phyloP scores from a whole-genome alignment of 2,113 vertebrate genomes.

The Equus quagga region DNA sequence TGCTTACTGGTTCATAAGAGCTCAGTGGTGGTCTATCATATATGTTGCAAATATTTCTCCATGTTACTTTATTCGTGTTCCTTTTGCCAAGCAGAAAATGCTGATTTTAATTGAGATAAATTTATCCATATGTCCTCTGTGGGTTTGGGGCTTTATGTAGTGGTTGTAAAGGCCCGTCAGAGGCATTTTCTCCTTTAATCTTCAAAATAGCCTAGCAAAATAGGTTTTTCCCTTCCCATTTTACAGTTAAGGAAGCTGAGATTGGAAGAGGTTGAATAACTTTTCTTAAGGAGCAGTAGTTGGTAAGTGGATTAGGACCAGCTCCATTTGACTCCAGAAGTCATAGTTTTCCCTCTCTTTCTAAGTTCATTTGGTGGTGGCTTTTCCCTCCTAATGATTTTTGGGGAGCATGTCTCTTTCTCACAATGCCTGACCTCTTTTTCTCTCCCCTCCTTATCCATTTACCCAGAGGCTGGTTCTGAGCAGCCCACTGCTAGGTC shows the following conservation, averaged over 20 bases:
- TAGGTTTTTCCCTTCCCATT: neutral
- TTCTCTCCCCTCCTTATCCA: neutral
- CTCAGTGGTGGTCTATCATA: neutral
- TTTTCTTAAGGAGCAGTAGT: neutral
- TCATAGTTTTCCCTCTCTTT: neutral
- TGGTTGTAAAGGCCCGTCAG: neutral
- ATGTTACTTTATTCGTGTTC: neutral
- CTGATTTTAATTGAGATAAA: constrained; percentile 7
- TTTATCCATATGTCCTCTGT: neutral
- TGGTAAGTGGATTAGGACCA: neutral
- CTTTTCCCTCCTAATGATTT: neutral
- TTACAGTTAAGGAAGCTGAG: neutral
- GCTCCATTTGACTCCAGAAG: neutral
- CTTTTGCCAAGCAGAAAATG: constrained; percentile 22
- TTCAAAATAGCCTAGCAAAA: constrained; percentile 21
- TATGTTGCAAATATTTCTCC: neutral
- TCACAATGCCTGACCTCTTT: neutral
- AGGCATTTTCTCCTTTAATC: neutral
- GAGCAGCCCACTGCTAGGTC: too few relatives aligned
- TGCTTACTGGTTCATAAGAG: neutral
- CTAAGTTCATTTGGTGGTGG: neutral
- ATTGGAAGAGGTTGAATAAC: neutral
- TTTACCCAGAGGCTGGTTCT: neutral
- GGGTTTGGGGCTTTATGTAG: neutral
- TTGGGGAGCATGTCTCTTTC: neutral